A percentile compares a stretch with the other conserved stretches of the same genome.
These are phyloP conservation scores for Cervus canadensis DNA, from an alignment of 2,113 vertebrate genomes.

Conservation along the genomic window DNA sequence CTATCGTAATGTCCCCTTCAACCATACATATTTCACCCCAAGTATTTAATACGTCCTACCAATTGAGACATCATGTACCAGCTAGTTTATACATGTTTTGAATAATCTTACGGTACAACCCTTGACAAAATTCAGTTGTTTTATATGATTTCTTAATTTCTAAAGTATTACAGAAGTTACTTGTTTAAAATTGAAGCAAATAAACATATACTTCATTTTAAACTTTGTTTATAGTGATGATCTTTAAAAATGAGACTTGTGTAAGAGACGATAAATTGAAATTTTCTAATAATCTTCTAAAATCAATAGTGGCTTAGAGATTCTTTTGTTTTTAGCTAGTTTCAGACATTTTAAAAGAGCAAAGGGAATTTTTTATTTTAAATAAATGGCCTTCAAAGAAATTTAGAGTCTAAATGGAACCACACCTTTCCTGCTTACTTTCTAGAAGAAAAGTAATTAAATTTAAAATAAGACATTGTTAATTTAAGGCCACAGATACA, in stretches of 20 bases:
- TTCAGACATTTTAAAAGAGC: background rate
- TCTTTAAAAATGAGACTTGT: background rate
- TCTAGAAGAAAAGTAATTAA: background rate
- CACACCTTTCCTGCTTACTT: background rate
- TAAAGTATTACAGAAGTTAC: background rate
- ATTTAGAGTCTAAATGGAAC: background rate
- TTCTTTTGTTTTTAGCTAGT: background rate
- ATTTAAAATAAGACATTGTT: conserved; percentile 25
- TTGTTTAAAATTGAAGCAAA: background rate
- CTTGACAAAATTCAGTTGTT: background rate
- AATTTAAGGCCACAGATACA: background rate
- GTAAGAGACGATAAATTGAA: background rate
- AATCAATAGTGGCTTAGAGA: background rate
- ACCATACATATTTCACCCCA: background rate
- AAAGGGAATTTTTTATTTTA: background rate
- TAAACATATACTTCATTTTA: background rate
- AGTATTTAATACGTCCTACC: background rate
- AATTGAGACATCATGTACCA: background rate
- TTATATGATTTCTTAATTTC: conserved; percentile 26
- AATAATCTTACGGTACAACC: background rate
- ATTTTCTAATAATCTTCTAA: background rate
- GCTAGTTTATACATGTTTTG: background rate
- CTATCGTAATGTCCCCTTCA: background rate
- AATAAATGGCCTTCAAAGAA: conserved; percentile 10
- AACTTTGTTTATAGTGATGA: background rate